These are phyloP conservation scores for Zosterops lateralis DNA, from an alignment of 2,113 vertebrate species.

Conservation along the genomic window DNA sequence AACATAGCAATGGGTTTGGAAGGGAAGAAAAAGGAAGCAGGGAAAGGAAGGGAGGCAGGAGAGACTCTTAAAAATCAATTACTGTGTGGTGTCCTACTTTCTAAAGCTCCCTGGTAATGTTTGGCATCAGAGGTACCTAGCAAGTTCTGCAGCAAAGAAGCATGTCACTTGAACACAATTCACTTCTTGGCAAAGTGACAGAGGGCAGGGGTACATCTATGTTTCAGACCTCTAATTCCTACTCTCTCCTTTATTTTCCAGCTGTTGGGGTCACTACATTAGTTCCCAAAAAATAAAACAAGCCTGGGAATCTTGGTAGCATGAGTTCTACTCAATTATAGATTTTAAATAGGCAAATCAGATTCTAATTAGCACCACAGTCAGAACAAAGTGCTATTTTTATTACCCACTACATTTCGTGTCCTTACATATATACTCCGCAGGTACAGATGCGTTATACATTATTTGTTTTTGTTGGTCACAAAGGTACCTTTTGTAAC, in stretches of 20 bases:
- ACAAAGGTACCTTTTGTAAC: slow-evolving; percentile 23
- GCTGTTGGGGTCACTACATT: slow-evolving; percentile 69
- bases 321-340: slow-evolving; percentile 76
- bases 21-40: background rate
- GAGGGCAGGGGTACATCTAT: slow-evolving; percentile 4
- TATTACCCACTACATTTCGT: slow-evolving; percentile 63
- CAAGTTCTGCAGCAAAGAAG: background rate
- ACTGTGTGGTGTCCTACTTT: background rate
- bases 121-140: background rate
- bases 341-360: slow-evolving; percentile 78
- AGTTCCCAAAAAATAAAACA: slow-evolving; percentile 64
- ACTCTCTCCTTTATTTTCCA: slow-evolving; percentile 50
- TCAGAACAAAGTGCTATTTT: slow-evolving; percentile 66
- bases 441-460: slow-evolving; percentile 59
- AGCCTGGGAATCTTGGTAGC: slow-evolving; percentile 68
- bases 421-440: slow-evolving; percentile 67
- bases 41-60: background rate
- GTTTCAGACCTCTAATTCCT: background rate
- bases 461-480: slow-evolving; percentile 52
- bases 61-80: background rate
- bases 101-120: background rate
- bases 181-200: slow-evolving; percentile 67
- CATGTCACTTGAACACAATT: slow-evolving; percentile 54
- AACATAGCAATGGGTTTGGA: background rate
- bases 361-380: slow-evolving; percentile 82